Evolutionary conservation across 1,140 invertebrate genomes (phyloP).

Genomic region (Philaenus spumarius): DNA sequence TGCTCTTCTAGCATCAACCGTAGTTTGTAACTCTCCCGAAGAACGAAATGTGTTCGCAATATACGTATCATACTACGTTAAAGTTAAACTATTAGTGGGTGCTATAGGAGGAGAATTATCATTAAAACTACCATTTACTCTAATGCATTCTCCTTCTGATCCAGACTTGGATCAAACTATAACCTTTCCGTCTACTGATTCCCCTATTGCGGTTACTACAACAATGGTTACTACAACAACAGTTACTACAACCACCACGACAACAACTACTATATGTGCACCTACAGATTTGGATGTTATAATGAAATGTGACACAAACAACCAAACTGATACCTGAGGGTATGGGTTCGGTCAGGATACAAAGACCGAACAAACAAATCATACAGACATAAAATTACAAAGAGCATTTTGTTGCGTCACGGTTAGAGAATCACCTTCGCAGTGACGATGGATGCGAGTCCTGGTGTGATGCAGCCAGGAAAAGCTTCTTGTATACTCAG

Average conservation of each 20-base stretch:
- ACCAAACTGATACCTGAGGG: slow-evolving; percentile 28
- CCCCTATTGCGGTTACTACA: slow-evolving; percentile 1
- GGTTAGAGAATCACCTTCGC: slow-evolving; percentile 8
- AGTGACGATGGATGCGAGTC: slow-evolving; percentile 5
- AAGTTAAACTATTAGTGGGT: slow-evolving; percentile 68
- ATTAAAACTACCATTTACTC: slow-evolving; percentile 70
- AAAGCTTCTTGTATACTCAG: background rate
- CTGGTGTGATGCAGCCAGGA: background rate
- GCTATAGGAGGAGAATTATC: slow-evolving; percentile 72
- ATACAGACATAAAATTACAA: slow-evolving; percentile 14
- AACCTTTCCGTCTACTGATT: slow-evolving; percentile 25
- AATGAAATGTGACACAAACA: slow-evolving; percentile 26
- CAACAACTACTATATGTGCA: background rate
- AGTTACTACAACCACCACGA: background rate
- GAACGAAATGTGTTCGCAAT: slow-evolving; percentile 82
- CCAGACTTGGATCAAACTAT: slow-evolving; percentile 31
- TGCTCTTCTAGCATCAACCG: slow-evolving; percentile 59
- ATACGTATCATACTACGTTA: slow-evolving; percentile 84
- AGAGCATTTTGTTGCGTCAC: slow-evolving; percentile 27
- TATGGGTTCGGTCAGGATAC: slow-evolving; percentile 33
- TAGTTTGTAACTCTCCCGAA: slow-evolving; percentile 52
- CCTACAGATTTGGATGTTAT: slow-evolving; percentile 18
- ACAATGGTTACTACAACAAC: background rate
- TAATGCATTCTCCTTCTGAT: slow-evolving; percentile 51
- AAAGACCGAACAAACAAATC: slow-evolving; percentile 17